Percentiles rank a stretch among this genome's conserved stretches.
Evolutionary conservation across 2,888 invertebrate species (phyloP).

Genomic region (Dryomyza anilis): DNA sequence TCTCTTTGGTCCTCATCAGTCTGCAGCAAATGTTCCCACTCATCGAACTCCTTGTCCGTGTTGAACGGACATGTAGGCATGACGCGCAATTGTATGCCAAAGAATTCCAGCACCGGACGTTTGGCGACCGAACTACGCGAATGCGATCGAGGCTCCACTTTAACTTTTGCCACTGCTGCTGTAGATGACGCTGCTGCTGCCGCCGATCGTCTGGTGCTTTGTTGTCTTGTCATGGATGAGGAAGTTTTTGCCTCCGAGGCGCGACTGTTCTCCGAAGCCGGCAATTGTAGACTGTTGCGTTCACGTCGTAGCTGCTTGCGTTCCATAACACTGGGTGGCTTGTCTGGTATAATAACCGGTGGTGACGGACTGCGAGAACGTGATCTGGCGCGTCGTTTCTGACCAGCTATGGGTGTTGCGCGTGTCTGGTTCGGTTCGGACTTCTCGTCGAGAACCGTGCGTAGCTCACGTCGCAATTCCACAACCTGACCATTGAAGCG

Average conservation of each 20-base stretch:
- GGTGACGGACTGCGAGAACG: background rate
- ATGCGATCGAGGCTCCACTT: background rate
- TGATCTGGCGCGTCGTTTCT: background rate
- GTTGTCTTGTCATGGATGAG: background rate
- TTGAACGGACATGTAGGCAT: slow-evolving; percentile 19
- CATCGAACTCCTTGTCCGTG: slow-evolving; percentile 24
- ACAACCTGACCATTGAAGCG: slow-evolving; percentile 28
- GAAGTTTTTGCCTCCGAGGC: too few species aligned
- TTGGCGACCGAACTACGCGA: background rate
- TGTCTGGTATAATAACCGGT: background rate
- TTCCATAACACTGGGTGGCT: background rate
- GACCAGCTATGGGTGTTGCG: background rate
- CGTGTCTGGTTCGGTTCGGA: background rate
- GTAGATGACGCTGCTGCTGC: background rate
- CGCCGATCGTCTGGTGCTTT: background rate
- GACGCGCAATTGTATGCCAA: slow-evolving; percentile 8
- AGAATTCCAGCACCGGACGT: slow-evolving; percentile 2
- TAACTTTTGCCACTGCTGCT: too few species aligned
- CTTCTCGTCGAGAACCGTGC: background rate
- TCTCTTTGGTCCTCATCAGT: slow-evolving; percentile 28
- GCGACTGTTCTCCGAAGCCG: background rate
- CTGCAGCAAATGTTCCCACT: slow-evolving; percentile 25
- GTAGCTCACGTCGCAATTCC: slow-evolving; percentile 26
- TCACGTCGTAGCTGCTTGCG: background rate
- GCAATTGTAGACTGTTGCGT: background rate